Percentiles rank a stretch among this genome's conserved stretches.
phyloP scores from a whole-genome alignment of 35 echinoderm and acorn worm genomes.

The Stichopus chloronotus region DNA sequence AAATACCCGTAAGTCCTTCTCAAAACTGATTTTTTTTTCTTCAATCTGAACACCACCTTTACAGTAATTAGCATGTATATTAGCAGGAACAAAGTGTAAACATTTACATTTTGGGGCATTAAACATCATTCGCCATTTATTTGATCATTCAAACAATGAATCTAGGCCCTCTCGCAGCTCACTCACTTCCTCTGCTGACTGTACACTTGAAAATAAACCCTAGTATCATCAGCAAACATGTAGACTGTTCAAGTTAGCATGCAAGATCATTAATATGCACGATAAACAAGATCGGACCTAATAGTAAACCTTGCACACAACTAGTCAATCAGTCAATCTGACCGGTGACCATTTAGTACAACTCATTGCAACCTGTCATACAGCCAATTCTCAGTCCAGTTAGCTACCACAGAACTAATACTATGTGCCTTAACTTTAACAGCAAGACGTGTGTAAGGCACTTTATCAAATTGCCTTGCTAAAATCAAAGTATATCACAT shows the following conservation, averaged over 20 bases:
- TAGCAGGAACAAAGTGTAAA: not conserved
- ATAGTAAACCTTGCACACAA: not conserved
- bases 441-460: not conserved
- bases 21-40: not conserved
- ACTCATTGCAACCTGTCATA: not conserved
- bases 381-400: constrained; percentile 14
- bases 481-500: not conserved
- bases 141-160: not conserved
- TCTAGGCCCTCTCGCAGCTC: not conserved
- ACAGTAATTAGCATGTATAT: not conserved
- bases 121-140: not conserved
- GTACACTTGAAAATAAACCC: not conserved
- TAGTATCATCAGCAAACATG: not conserved
- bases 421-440: not conserved
- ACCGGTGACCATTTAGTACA: not conserved
- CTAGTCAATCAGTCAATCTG: not conserved
- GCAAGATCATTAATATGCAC: not conserved
- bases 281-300: not conserved
- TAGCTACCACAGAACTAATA: not conserved
- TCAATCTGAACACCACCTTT: not conserved
- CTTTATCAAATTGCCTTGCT: not conserved
- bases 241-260: not conserved
- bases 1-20: not conserved
- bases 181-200: not conserved
- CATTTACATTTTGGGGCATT: constrained; percentile 4